Percentiles rank a stretch among this genome's conserved stretches.
Evolutionary conservation across 2,888 invertebrate genomes (phyloP).

Genomic region (Metalampra italica): DNA sequence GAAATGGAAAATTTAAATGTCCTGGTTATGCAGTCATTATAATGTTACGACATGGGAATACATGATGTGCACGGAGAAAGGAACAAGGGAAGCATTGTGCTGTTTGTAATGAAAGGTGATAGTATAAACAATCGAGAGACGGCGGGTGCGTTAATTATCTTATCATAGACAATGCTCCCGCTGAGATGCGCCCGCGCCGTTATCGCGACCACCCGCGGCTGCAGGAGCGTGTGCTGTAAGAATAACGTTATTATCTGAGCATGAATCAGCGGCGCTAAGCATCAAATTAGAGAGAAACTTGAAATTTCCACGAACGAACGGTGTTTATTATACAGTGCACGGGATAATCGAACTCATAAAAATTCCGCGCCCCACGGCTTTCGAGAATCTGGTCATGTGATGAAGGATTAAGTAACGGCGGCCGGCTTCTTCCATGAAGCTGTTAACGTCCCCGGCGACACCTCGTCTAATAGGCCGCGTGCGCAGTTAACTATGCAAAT

Average conservation of each 20-base stretch:
- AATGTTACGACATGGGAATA: background rate
- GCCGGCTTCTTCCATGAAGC: conserved; percentile 40
- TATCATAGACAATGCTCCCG: conserved; percentile 51
- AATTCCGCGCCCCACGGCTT: conserved; percentile 20
- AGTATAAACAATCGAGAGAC: conserved; percentile 32
- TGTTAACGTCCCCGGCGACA: conserved; percentile 45
- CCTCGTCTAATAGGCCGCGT: conserved; percentile 39
- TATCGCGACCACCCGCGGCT: conserved; percentile 50
- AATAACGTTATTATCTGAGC: conserved; percentile 38
- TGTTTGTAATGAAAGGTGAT: conserved; percentile 14
- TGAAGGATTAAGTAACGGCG: conserved; percentile 25
- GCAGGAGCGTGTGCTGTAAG: conserved; percentile 12
- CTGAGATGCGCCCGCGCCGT: conserved; percentile 41
- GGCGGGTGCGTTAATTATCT: conserved; percentile 41
- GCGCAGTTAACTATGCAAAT: conserved; percentile 48
- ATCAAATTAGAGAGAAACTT: conserved; percentile 13
- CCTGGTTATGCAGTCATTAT: conserved; percentile 11
- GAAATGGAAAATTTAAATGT: conserved; percentile 25
- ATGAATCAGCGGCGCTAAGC: conserved; percentile 25
- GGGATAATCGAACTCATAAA: conserved; percentile 34
- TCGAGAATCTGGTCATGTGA: conserved; percentile 32
- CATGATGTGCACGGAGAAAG: background rate
- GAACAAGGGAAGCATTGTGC: background rate
- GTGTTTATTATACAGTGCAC: conserved; percentile 1
- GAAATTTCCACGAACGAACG: conserved; percentile 10